phyloP scores from a whole-genome alignment of 1,140 invertebrate species.

The Bombus fervidus region DNA sequence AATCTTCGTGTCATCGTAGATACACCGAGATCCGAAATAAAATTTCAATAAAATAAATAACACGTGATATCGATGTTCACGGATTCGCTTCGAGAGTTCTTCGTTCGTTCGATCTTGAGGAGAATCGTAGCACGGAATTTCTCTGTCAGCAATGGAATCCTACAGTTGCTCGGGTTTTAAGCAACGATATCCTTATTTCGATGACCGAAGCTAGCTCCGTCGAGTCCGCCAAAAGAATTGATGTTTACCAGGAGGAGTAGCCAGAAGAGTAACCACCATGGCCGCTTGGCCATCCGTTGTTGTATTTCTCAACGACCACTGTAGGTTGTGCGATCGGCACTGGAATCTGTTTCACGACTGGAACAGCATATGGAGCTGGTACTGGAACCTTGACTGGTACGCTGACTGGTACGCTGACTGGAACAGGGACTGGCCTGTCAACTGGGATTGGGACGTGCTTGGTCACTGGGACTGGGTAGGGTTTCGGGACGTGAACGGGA shows the following conservation, averaged over 20 bases:
- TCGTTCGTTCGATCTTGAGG: not conserved
- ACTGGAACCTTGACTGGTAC: slow-evolving; percentile 74
- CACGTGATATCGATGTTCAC: no score
- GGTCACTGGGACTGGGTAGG: slow-evolving; percentile 74
- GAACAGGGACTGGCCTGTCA: slow-evolving; percentile 2
- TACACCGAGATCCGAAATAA: not conserved
- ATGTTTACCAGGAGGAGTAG: slow-evolving; percentile 30
- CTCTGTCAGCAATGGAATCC: not conserved
- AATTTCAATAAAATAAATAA: not conserved
- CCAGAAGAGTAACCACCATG: slow-evolving; percentile 26
- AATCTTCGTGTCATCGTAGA: not conserved
- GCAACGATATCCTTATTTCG: not conserved
- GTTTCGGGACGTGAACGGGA: slow-evolving; percentile 70
- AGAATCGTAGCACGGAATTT: not conserved
- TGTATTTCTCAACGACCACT: slow-evolving; percentile 46
- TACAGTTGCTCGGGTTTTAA: not conserved
- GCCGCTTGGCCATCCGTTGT: slow-evolving; percentile 7
- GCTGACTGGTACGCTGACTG: slow-evolving; percentile 67
- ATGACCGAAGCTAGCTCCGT: slow-evolving; percentile 7
- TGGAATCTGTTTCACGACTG: slow-evolving; percentile 72
- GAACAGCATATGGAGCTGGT: slow-evolving; percentile 74
- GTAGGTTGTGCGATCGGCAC: slow-evolving; percentile 56
- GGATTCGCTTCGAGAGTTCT: no score
- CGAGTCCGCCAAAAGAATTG: not conserved
- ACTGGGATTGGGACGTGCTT: slow-evolving; percentile 72